Evolutionary conservation across 2,888 invertebrate species (phyloP).

Genomic region (Capitulum mitella): DNA sequence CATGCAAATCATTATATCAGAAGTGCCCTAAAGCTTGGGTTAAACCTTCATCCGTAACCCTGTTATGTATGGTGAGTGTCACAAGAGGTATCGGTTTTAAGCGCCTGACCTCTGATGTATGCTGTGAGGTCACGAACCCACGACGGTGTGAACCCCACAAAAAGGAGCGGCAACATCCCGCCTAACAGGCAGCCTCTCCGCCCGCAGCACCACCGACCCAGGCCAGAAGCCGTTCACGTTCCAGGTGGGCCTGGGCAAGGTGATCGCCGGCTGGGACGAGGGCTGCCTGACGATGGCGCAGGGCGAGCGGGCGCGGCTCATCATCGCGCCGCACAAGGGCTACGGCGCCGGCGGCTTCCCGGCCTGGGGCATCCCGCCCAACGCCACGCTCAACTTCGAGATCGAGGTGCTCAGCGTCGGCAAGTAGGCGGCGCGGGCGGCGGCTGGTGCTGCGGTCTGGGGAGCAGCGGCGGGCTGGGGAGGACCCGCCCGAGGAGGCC

Average conservation of each 20-base stretch:
- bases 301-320: slow-evolving; percentile 1
- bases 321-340: slow-evolving; percentile 17
- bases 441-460: too few species aligned
- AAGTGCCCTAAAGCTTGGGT: too few species aligned
- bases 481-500: too few species aligned
- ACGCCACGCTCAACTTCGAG: slow-evolving; percentile 23
- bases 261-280: slow-evolving; percentile 25
- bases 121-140: not conserved
- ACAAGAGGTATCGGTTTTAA: too few species aligned
- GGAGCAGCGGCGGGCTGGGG: too few species aligned
- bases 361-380: slow-evolving; percentile 21
- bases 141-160: too few species aligned
- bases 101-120: not conserved
- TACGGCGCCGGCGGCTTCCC: slow-evolving; percentile 11
- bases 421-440: not conserved
- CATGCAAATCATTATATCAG: too few species aligned
- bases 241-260: slow-evolving; percentile 22
- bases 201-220: not conserved
- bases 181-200: too few species aligned
- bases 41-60: not conserved
- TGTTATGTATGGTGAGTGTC: not conserved
- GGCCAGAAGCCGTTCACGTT: slow-evolving; percentile 26
- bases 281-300: slow-evolving; percentile 22
- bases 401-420: slow-evolving; percentile 12
- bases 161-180: too few species aligned